These are phyloP conservation scores for Halcyon chelicuti DNA, from an alignment of 2,797 vertebrate genomes.

Conservation along the genomic window DNA sequence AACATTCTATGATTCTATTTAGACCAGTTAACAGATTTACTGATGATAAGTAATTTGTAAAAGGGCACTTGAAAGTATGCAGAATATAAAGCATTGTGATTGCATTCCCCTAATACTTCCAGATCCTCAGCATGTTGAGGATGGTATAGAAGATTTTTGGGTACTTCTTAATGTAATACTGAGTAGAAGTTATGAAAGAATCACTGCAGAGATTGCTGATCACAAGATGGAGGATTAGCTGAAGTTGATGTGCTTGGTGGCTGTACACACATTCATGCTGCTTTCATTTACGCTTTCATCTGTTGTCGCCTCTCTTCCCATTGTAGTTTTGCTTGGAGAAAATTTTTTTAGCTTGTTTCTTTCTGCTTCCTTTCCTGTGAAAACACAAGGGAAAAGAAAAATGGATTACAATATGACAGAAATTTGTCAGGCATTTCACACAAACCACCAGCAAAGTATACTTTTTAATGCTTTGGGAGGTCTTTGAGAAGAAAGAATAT, in stretches of 20 bases:
- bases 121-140: fast-evolving
- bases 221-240: not conserved
- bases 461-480: not conserved
- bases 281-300: not conserved
- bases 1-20: too few species aligned
- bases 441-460: not conserved
- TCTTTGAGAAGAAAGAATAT: not conserved
- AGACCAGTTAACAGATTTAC: not conserved
- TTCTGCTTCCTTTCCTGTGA: constrained; percentile 3
- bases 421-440: not conserved
- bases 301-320: not conserved
- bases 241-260: not conserved
- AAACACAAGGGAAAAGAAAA: not conserved
- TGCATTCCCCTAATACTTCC: not conserved
- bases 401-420: not conserved
- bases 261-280: not conserved
- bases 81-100: fast-evolving
- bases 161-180: not conserved
- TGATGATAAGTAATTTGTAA: not conserved
- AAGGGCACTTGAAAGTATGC: not conserved
- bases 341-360: not conserved
- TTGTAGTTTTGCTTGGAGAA: not conserved
- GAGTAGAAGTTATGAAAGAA: not conserved
- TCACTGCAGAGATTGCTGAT: not conserved
- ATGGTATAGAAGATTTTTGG: not conserved